Conservation (phyloP, 1,140 invertebrate species). For the Tetramorium simillimum region DNA sequence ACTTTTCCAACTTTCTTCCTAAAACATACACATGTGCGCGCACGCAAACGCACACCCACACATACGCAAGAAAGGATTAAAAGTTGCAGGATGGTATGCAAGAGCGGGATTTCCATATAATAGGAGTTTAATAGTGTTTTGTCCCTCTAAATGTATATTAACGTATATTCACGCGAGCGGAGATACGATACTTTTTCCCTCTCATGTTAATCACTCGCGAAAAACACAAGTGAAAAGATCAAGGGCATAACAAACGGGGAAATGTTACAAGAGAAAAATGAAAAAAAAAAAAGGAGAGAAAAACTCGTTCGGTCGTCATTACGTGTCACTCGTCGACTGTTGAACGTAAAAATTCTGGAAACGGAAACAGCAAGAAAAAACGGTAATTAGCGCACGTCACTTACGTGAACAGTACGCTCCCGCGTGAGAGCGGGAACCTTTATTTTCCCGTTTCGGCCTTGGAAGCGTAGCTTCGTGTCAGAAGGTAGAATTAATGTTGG, state of each 20-base stretch:
- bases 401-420: not conserved
- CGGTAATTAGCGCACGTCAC: constrained; percentile 20
- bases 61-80: constrained; percentile 18
- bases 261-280: not conserved
- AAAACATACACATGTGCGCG: not conserved
- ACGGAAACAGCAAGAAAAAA: not conserved
- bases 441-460: constrained; percentile 18
- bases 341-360: constrained; percentile 14
- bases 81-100: not conserved
- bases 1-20: constrained; percentile 18
- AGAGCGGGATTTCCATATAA: not conserved
- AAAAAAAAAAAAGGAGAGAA: no score
- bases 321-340: not conserved
- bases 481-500: constrained; percentile 35
- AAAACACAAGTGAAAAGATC: not conserved
- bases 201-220: constrained; percentile 5
- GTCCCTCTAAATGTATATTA: not conserved
- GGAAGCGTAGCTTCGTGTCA: constrained; percentile 16
- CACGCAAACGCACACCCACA: no score
- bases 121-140: constrained; percentile 32
- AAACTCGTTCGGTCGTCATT: not conserved
- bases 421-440: constrained; percentile 1
- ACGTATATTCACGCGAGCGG: constrained; percentile 1
- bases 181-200: not conserved
- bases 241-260: not conserved